Conservation (phyloP, 2,797 vertebrate genomes). For the Passerculus sandwichensis region DNA sequence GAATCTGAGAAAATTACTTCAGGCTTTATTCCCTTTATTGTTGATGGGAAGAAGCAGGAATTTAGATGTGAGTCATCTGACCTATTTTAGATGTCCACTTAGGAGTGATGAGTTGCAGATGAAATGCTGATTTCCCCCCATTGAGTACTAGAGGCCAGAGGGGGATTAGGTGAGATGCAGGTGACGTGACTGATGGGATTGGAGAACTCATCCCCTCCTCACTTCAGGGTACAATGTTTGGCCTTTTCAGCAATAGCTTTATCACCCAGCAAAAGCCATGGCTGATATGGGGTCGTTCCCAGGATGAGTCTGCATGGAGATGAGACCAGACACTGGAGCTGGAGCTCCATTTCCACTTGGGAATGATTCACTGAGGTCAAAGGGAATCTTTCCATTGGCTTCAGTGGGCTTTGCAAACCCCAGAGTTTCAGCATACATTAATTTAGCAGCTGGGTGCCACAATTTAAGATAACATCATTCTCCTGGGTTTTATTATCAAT, state of each 20-base stretch:
- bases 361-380: constrained; percentile 2
- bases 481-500: neutral
- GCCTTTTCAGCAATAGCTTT: neutral
- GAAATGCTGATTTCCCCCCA: neutral
- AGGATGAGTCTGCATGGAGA: neutral
- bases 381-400: neutral
- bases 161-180: neutral
- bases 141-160: neutral
- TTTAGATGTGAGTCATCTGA: constrained; percentile 42
- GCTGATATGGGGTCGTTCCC: neutral
- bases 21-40: constrained; percentile 19
- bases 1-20: constrained; percentile 40
- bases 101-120: constrained; percentile 44
- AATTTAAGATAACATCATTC: neutral
- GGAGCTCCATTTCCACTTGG: neutral
- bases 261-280: neutral
- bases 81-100: constrained; percentile 36
- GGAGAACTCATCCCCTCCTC: neutral
- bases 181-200: neutral
- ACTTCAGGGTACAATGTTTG: neutral
- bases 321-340: neutral
- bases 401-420: neutral
- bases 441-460: constrained; percentile 1
- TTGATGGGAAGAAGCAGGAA: constrained; percentile 6
- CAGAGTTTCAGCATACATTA: neutral